These are phyloP conservation scores for Pangasius krempfi DNA, from an alignment of 2,797 vertebrate genomes.

Conservation along the genomic window DNA sequence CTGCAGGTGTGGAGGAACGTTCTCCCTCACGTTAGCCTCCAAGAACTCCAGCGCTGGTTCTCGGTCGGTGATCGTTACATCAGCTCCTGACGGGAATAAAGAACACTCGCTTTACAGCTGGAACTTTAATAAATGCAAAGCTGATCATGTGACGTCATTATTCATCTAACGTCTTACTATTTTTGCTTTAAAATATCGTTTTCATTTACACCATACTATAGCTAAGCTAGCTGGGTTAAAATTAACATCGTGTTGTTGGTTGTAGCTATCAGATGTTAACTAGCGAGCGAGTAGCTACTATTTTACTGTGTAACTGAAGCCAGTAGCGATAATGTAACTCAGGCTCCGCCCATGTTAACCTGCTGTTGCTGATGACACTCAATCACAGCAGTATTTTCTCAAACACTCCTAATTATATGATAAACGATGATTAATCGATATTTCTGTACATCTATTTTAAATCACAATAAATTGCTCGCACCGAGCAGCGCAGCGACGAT, in stretches of 20 bases:
- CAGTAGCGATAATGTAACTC: neutral
- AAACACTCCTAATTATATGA: neutral
- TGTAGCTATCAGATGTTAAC: neutral
- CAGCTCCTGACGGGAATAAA: slow-evolving; percentile 76
- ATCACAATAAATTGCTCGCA: slow-evolving; percentile 66
- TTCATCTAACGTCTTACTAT: neutral
- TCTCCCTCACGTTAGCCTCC: slow-evolving; percentile 83
- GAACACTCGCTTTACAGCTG: neutral
- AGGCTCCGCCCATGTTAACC: neutral
- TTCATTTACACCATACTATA: neutral
- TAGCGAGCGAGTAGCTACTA: neutral
- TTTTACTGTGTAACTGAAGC: neutral
- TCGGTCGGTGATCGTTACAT: slow-evolving; percentile 90
- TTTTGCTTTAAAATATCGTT: neutral
- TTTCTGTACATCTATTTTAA: neutral
- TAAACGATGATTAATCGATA: neutral
- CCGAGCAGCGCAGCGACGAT: slow-evolving; percentile 91
- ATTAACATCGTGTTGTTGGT: neutral
- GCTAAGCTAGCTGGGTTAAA: neutral
- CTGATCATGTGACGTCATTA: neutral
- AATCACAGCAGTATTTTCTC: neutral
- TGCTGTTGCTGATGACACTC: neutral
- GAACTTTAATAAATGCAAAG: neutral
- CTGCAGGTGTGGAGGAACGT: slow-evolving; percentile 76
- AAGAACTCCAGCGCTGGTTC: slow-evolving; percentile 85